Evolutionary conservation across 2,888 invertebrate species (phyloP).

Genomic region (Penaeus monodon): DNA sequence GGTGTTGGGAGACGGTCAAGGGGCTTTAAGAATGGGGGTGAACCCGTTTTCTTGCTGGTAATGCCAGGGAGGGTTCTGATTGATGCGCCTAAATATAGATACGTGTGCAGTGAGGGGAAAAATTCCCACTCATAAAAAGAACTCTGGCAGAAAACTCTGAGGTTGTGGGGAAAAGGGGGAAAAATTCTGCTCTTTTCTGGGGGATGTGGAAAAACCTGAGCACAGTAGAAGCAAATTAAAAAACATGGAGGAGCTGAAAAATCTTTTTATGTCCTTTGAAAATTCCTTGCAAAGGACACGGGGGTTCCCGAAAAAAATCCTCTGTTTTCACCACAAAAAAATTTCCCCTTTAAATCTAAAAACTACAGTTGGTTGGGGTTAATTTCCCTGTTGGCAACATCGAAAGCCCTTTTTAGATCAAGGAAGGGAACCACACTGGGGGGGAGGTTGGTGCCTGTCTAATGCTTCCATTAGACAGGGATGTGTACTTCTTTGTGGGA

Average conservation of each 20-base stretch:
- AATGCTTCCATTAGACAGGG: no score
- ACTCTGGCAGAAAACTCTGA: constrained; percentile 7
- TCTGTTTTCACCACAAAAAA: not conserved
- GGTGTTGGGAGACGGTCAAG: not conserved
- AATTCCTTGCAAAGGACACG: not conserved
- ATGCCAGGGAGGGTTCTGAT: not conserved
- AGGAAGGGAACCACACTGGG: no score
- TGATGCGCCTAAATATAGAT: constrained; percentile 7
- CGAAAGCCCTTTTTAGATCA: no score
- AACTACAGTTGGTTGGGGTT: no score
- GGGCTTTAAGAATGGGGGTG: constrained; percentile 17
- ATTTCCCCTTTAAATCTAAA: no score
- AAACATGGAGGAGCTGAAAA: no score
- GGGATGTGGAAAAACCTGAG: not conserved
- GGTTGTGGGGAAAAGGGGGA: not conserved
- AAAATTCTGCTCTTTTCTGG: constrained; percentile 10
- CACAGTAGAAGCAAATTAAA: no score
- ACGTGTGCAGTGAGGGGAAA: not conserved
- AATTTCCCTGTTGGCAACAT: no score
- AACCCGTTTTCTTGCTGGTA: constrained; percentile 9
- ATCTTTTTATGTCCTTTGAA: not conserved
- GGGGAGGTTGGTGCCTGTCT: no score
- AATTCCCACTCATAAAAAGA: constrained; percentile 11
- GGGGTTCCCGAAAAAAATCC: not conserved
- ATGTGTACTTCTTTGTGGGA: no score